Percentiles rank a stretch among this genome's conserved stretches.
Conservation (phyloP, 1,140 invertebrate genomes). For the Zaprionus ghesquierei region DNA sequence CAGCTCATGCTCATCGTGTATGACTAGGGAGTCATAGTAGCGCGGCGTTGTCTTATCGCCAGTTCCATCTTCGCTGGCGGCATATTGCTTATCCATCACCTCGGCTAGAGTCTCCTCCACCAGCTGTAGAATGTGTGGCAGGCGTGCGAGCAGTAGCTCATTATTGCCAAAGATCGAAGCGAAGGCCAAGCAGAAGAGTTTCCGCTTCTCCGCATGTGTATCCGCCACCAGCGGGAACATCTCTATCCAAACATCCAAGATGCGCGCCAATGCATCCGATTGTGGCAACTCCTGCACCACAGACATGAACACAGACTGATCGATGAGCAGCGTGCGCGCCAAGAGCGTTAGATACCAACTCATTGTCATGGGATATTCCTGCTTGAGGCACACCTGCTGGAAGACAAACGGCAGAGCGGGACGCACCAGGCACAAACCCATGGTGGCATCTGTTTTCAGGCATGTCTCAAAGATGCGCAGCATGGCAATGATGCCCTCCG, state of each 20-base stretch:
- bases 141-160: slow-evolving; percentile 87
- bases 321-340: slow-evolving; percentile 89
- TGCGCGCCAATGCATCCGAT: slow-evolving; percentile 86
- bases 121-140: slow-evolving; percentile 89
- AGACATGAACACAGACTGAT: slow-evolving; percentile 88
- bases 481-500: slow-evolving; percentile 90
- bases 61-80: slow-evolving; percentile 38
- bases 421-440: slow-evolving; percentile 87
- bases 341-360: slow-evolving; percentile 90
- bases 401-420: slow-evolving; percentile 87
- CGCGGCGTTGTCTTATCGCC: slow-evolving; percentile 49
- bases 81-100: slow-evolving; percentile 87
- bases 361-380: slow-evolving; percentile 89
- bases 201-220: slow-evolving; percentile 90
- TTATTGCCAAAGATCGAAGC: slow-evolving; percentile 90
- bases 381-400: slow-evolving; percentile 86
- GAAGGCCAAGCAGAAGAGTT: slow-evolving; percentile 91
- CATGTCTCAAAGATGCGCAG: slow-evolving; percentile 89
- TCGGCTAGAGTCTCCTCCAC: slow-evolving; percentile 94
- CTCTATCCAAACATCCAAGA: slow-evolving; percentile 91
- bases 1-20: slow-evolving; percentile 74
- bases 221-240: slow-evolving; percentile 91
- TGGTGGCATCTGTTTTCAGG: slow-evolving; percentile 86
- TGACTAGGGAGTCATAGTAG: slow-evolving; percentile 76
- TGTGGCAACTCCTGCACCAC: slow-evolving; percentile 85